Evolutionary conservation across 2,888 invertebrate species (phyloP), one percentile per base, ranked within the genome.

Genomic region (Tinea semifulvella): DNA sequence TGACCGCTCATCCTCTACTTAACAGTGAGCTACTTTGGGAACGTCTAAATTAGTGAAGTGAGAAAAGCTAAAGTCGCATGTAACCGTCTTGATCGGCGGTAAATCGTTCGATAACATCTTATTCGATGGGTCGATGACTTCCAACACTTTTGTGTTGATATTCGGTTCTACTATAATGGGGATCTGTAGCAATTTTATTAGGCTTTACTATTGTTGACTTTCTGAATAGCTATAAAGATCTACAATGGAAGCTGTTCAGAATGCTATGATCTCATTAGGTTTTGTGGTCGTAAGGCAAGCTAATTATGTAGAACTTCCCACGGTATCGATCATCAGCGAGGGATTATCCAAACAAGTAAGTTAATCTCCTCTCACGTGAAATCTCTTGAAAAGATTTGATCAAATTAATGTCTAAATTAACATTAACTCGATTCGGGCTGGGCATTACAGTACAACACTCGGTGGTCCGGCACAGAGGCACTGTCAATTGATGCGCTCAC

Each of bases 11-110:
- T 74, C 66, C 65, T 63, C 72, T 68, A 68, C 69, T 77, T 74
- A 77, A 73, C 74, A 61, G 58, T 56, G 67, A 59, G 74, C 79
- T 77, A 77, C 75, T 77, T 76, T 74, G 66, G 71, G 66, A 71
- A 77, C 72, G 67, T 73, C 75, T 75, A 76, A 76, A 79, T 79
- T 79, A 76, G 76, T 73, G 54, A 69, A 71, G 77, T 76, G 77
- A 77, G 76, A 77, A 77, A 76, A 74, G 74, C 69, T 73, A 68
- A 71, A 69, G 18, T 68, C 70, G 71, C 68, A 68, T 67, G 68
- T 74, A 69, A 72, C 68, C 67, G 58, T 65, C 67, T 61, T 66
- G 66, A 75, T 76, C 62, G 71, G 53, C 64, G 61, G 68, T 76
- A 74, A 74, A 76, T 77, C 68, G 68, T 55, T 65, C 64, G 72